Conservation (phyloP, 2,797 vertebrate genomes). For the Phataginus tetradactyla region DNA sequence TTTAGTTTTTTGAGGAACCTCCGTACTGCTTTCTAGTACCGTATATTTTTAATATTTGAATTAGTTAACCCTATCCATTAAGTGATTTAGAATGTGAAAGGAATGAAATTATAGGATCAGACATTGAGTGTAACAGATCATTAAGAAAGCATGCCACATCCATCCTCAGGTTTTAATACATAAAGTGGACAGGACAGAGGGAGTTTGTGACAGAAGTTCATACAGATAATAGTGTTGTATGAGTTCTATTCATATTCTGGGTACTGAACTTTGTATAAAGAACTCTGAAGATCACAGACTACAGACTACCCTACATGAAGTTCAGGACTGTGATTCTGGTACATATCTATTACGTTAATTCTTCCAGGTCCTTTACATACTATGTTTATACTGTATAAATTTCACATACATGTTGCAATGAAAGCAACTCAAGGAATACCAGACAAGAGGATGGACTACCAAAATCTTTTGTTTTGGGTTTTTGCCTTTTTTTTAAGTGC, state of each 20-base stretch:
- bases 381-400: background rate
- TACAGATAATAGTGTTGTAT: background rate
- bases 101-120: background rate
- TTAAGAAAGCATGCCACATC: background rate
- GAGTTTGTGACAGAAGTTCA: background rate
- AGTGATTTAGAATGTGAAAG: constrained; percentile 10
- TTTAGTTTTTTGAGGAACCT: too few relatives aligned
- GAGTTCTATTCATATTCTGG: background rate
- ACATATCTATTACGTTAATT: background rate
- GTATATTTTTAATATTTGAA: background rate
- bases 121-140: background rate
- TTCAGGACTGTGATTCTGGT: background rate
- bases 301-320: background rate
- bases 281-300: background rate
- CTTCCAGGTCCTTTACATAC: background rate
- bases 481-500: background rate
- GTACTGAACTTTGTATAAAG: background rate
- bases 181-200: background rate
- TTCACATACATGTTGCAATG: background rate
- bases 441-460: background rate
- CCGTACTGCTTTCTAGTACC: too few relatives aligned
- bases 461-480: background rate
- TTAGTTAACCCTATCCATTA: background rate
- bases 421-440: background rate
- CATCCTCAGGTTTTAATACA: background rate